These are phyloP conservation scores for Invenusta paracnida DNA, from an alignment of 2,888 invertebrate species.

Conservation along the genomic window DNA sequence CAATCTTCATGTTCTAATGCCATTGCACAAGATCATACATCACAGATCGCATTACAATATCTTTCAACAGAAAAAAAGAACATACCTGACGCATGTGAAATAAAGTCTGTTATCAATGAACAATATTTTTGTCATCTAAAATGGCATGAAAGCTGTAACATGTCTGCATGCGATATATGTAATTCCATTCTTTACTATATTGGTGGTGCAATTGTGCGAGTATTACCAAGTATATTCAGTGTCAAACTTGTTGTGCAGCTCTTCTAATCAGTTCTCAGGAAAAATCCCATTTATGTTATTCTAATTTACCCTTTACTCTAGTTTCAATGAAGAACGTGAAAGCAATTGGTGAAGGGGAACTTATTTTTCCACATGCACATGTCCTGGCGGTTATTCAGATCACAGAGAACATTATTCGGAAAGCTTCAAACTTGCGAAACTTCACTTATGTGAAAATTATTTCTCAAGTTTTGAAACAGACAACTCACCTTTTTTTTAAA, in stretches of 20 bases:
- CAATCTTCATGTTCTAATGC: not conserved
- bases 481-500: not conserved
- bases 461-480: not conserved
- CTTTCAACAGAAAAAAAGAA: not conserved
- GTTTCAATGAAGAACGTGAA: not conserved
- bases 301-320: not conserved
- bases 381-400: not conserved
- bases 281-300: not conserved
- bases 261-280: not conserved
- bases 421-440: not conserved
- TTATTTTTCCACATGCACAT: not conserved
- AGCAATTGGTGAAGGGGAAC: constrained; percentile 11
- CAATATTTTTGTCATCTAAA: constrained; percentile 6
- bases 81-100: not conserved
- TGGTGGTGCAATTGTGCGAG: not conserved
- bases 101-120: not conserved
- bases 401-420: not conserved
- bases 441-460: not conserved
- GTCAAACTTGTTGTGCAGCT: constrained; percentile 12
- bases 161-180: not conserved
- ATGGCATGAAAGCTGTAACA: not conserved
- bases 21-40: not conserved
- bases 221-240: not conserved
- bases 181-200: constrained; percentile 4
- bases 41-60: not conserved